Base-by-base conservation (phyloP, 2,888 invertebrate species). In the Nasonovia ribisnigri region DNA sequence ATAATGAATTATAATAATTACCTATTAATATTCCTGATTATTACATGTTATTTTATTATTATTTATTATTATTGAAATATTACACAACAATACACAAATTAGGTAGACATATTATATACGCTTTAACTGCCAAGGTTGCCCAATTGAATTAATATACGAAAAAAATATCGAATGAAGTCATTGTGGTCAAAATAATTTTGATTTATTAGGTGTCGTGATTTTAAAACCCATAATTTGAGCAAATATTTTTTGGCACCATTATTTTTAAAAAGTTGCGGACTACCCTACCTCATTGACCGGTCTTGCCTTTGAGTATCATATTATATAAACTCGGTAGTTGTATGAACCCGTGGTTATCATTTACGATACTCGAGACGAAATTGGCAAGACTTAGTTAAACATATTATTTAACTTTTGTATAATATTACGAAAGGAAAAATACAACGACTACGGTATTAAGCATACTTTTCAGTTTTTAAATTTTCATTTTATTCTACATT, bases 281-380 rank as follows among this genome's bases (percentile, higher is more conserved):
- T 67, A 13, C n/a, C 2, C 60, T 3, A 3, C 1, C 2, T 4
- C n/a, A n/a, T 4, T 16, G 1, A 6, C 16, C 2, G 6, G 16
- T 36, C 16, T 36, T 16, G 20, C 36, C 20, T 5, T 36, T n/a
- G 36, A 77, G 20, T 8, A 5, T 77, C 77, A 3, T 67, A 67
- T 57, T 8, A 26, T 67, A 67, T 67, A 2, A 6, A 77, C 20
- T 20, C 6, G 20, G 6, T 10, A 36, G 77, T 36, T 36, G 20
- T 36, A 8, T 36, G 8, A 16, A 67, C 5, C n/a, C 5, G 4
- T 13, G n/a, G 0, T 13, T 29, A 67, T n/a, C 29, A 67, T n/a
- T 36, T 36, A 77, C 20, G 6, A 36, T 36, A 77, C 20, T 77
- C 36, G 20, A 36, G 20, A n/a, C 16, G 16, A 77, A 36, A 36